Evolutionary conservation across 2,888 invertebrate species (phyloP), one percentile per base, ranked within the genome.

Genomic region (Zeuzera pyrina): DNA sequence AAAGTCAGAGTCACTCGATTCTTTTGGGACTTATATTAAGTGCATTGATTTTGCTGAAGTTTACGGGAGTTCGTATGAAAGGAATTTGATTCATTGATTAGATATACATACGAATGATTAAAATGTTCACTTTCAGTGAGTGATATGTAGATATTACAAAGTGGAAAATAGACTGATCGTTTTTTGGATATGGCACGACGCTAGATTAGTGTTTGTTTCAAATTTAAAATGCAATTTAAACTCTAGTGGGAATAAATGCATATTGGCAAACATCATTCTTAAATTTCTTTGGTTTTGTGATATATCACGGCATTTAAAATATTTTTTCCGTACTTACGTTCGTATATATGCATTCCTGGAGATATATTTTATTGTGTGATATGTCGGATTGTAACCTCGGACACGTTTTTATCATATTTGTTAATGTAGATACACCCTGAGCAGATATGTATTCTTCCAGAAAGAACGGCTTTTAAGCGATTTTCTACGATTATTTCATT

Each of bases 231-330:
- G 47, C 47, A 19, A 16, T 47, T 52, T 52, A 52, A 58, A 45
- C 15, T 55, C 59, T 62, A 67, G 47, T 56, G 53, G 53, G 66
- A 60, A 60, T 77, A 73, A 71, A 73, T 74, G 74, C 74, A 50
- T 42, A 50, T 54, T 45, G 58, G 61, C 56, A 62, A 58, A 52
- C 52, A 54, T 58, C 52, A 61, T 67, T 57, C 63, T 57, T 62
- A 51, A 62, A 58, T 68, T 61, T 83, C 79, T 81, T 83, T 83
- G 83, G 83, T 62, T 77, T 76, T 77, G 72, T 72, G 78, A 74
- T 65, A 67, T 81, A 81, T 83, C 81, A 83, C 81, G 67, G 69
- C 59, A 65, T 76, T 63, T 63, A 56, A 71, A 68, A 74, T 71
- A 66, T 69, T 73, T 68, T 41, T 57, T 56, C 53, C 44, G 45